These are phyloP conservation scores for Lepus timidus DNA, from an alignment of 2,113 vertebrate species.

Conservation along the genomic window DNA sequence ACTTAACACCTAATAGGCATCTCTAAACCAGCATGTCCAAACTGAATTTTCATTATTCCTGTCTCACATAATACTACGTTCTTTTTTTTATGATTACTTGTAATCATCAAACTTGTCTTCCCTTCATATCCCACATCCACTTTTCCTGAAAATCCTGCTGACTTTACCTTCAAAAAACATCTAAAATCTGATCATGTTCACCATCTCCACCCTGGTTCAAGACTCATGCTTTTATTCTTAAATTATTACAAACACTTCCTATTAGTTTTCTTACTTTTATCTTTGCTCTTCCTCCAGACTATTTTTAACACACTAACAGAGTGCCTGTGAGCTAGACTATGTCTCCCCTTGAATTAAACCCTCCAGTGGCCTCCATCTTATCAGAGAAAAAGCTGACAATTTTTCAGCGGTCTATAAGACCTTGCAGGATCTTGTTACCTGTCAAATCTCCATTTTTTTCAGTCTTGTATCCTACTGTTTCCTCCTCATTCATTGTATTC, in stretches of 20 bases:
- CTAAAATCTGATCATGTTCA: not conserved
- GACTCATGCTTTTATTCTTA: not conserved
- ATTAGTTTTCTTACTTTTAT: not conserved
- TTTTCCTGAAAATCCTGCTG: not conserved
- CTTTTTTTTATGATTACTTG: not conserved
- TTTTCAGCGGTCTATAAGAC: not conserved
- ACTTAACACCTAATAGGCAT: not conserved
- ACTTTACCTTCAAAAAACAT: slow-evolving; percentile 13
- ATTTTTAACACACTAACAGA: not conserved
- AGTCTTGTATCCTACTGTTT: not conserved
- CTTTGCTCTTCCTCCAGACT: not conserved
- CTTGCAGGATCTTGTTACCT: no score
- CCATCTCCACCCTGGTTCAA: not conserved
- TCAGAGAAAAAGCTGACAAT: not conserved
- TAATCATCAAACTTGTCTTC: not conserved
- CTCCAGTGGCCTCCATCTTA: not conserved
- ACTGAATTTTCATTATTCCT: not conserved
- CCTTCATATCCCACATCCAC: not conserved
- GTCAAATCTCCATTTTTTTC: not conserved
- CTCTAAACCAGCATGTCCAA: not conserved
- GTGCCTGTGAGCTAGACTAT: not conserved
- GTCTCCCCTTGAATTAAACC: not conserved
- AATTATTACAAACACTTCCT: not conserved
- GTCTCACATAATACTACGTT: not conserved
- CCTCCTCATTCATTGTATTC: not conserved